Conservation (phyloP, 2,113 vertebrate genomes). For the Ictalurus furcatus region DNA sequence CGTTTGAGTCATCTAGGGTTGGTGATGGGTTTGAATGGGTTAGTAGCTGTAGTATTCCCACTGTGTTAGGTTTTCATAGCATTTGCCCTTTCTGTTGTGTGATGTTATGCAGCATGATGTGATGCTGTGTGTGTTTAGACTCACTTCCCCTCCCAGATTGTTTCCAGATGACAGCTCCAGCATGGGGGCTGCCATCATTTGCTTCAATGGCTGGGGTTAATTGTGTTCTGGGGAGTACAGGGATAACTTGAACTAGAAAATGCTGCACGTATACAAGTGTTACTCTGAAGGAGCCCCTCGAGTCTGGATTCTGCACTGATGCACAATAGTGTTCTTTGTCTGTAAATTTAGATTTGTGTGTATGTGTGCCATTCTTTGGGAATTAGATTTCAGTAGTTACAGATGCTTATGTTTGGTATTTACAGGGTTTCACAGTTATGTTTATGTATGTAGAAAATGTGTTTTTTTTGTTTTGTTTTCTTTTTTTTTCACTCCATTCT, state of each 20-base stretch:
- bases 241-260: conserved; percentile 22
- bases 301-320: conserved; percentile 5
- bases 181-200: conserved; percentile 11
- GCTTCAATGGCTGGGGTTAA: neutral
- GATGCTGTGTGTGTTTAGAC: neutral
- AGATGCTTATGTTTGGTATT: conserved; percentile 11
- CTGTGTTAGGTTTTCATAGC: neutral
- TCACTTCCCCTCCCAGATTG: conserved; percentile 20
- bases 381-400: conserved; percentile 22
- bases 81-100: conserved; percentile 1
- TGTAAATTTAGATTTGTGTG: neutral
- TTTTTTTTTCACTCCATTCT: neutral
- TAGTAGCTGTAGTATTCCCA: neutral
- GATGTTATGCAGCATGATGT: conserved; percentile 2
- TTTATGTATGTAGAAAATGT: neutral
- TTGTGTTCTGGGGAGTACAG: neutral
- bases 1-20: neutral
- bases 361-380: conserved; percentile 18
- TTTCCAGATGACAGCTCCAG: conserved; percentile 46
- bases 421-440: neutral
- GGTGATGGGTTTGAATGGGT: conserved; percentile 12
- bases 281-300: conserved; percentile 6
- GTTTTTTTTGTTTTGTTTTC: too few species aligned
- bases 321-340: conserved; percentile 6
- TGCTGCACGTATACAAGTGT: neutral